Evolutionary conservation across 2,888 invertebrate genomes (phyloP), one percentile per base, ranked within the genome.

Genomic region (Nephrotoma guestfalica): DNA sequence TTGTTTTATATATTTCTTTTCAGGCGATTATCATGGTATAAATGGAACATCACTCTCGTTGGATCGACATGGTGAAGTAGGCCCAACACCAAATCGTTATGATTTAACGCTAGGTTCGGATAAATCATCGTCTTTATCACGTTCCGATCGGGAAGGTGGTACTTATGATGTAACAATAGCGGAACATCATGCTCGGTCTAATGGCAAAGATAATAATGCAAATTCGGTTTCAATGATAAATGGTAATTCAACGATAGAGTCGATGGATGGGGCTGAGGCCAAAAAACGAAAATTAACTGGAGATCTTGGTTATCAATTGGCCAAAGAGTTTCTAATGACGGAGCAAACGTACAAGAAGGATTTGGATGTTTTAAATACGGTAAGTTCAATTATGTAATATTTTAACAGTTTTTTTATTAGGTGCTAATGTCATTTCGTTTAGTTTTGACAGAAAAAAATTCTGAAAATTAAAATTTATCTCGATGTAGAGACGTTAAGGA

Each of bases 271-370:
- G 90, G 92, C 88, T 9, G 91, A 91, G 87, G 89, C 90, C 6
- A 91, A 90, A 87, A 91, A 91, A 87, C 89, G 94, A 94, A 93
- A 93, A 88, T 94, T 94, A 92, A 94, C 94, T 1, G 93, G 93
- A 3, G 96, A 96, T 89, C 94, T 94, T 89, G 94, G 94, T 18
- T 97, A 97, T 91, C 97, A 95, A 91, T 95, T 97, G 88, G 96
- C 96, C 86, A 98, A 98, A 91, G 98, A 99, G 92, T 93, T 99
- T 88, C 93, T 98, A 86, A 98, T 98, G 97, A 98, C 98, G 0
- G 98, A 99, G 91, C 93, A 98, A 88, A 98, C 98, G 0, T 98
- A 98, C 91, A 97, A 97, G 90, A 96, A 97, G 89, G 98, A 99
- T 91, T 92, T 99, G 89, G 98, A 98, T 90, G 96, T 98, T 83